Evolutionary conservation across 2,888 invertebrate genomes (phyloP).

Genomic region (Galerucella calmariensis): DNA sequence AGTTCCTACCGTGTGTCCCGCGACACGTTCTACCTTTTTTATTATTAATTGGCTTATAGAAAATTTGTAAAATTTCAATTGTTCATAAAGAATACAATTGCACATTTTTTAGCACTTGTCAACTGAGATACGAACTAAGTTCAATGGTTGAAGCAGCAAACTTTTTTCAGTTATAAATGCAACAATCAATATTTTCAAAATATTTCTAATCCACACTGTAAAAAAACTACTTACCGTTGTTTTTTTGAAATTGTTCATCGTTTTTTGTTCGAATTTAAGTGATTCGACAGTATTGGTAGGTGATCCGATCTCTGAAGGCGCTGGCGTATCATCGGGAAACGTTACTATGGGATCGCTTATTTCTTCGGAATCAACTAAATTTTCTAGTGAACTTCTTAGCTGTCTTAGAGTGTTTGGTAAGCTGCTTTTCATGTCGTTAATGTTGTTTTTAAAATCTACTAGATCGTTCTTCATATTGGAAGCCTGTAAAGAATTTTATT

Average conservation of each 20-base stretch:
- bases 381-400: constrained; percentile 80
- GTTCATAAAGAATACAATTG: too few relatives aligned
- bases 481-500: constrained; percentile 61
- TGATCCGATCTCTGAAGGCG: constrained; percentile 67
- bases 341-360: constrained; percentile 77
- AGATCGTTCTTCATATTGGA: constrained; percentile 85
- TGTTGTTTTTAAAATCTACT: constrained; percentile 82
- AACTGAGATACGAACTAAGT: too few relatives aligned
- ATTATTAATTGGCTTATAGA: too few relatives aligned
- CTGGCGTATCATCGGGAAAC: constrained; percentile 82
- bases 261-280: constrained; percentile 85
- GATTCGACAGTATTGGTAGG: constrained; percentile 69
- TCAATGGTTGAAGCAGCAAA: too few relatives aligned
- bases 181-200: too few relatives aligned
- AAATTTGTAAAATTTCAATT: too few relatives aligned
- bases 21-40: too few relatives aligned
- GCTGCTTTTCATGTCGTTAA: constrained; percentile 85
- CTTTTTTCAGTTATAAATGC: too few relatives aligned
- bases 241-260: constrained; percentile 80
- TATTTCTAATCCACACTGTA: too few relatives aligned
- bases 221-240: constrained; percentile 70
- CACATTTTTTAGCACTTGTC: too few relatives aligned
- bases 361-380: constrained; percentile 75
- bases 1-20: too few relatives aligned
- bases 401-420: constrained; percentile 53